Conservation (phyloP, 2,113 vertebrate genomes). For the Crotalus viridis region DNA sequence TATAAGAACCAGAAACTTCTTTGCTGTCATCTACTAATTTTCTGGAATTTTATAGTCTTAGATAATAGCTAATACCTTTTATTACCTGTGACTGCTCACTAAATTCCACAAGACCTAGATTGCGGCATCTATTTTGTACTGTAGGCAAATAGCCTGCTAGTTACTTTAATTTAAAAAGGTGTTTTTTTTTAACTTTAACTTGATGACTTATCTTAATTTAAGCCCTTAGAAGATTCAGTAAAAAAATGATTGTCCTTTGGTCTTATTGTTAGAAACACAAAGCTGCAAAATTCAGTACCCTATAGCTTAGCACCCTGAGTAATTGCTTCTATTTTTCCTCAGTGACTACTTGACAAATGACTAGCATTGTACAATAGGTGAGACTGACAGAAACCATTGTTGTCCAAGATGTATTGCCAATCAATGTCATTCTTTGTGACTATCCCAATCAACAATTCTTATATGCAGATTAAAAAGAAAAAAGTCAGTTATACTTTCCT, state of each 20-base stretch:
- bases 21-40: not conserved
- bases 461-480: not conserved
- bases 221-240: not conserved
- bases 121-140: not conserved
- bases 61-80: not conserved
- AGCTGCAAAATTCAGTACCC: not conserved
- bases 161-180: not conserved
- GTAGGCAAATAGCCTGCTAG: not conserved
- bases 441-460: not conserved
- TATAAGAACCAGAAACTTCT: not conserved
- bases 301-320: not conserved
- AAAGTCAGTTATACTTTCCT: not conserved
- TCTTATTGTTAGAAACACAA: not conserved
- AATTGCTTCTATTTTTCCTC: conserved; percentile 17
- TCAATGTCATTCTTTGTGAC: not conserved
- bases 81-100: not conserved
- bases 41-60: not conserved
- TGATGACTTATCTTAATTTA: not conserved
- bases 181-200: too few relatives aligned
- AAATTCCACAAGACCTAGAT: not conserved
- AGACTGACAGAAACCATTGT: conserved; percentile 12
- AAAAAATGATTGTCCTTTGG: not conserved
- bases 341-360: not conserved
- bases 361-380: not conserved
- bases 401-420: not conserved